Evolutionary conservation across 2,797 vertebrate species (phyloP).

Genomic region (Anisognathus igniventris): DNA sequence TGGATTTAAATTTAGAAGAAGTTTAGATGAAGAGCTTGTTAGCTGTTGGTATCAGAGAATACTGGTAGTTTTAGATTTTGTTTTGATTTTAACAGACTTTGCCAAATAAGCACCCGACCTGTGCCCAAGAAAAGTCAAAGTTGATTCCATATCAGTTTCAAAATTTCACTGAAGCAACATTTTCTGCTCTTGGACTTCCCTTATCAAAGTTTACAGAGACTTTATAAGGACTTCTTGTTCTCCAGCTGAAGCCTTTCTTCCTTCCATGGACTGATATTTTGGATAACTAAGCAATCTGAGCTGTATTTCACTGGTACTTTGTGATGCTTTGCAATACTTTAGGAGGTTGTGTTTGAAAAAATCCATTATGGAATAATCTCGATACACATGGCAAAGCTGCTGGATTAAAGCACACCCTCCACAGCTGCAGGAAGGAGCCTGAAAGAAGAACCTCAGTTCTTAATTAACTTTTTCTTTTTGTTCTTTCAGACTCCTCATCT

Average conservation of each 20-base stretch:
- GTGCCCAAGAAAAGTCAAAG: not conserved
- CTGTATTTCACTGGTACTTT: not conserved
- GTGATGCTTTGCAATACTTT: not conserved
- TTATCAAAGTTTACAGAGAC: not conserved
- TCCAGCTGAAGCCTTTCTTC: not conserved
- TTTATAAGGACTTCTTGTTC: not conserved
- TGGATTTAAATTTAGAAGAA: constrained; percentile 41
- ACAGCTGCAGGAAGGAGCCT: not conserved
- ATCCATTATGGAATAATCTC: not conserved
- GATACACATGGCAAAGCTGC: not conserved
- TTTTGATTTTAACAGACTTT: not conserved
- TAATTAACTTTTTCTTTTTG: not conserved
- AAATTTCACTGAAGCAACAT: not conserved
- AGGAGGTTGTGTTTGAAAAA: not conserved
- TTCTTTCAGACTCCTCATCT: constrained; percentile 92
- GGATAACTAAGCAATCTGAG: not conserved
- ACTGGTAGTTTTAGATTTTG: constrained; percentile 37
- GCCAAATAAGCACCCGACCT: not conserved
- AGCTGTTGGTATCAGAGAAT: constrained; percentile 11
- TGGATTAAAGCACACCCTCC: not conserved
- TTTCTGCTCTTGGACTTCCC: not conserved
- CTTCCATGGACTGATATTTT: not conserved
- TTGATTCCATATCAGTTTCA: not conserved
- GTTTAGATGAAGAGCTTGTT: constrained; percentile 40
- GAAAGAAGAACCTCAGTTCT: not conserved